These are phyloP conservation scores for Nothobranchius kuhntae DNA, from an alignment of 2,113 vertebrate genomes.

Conservation along the genomic window DNA sequence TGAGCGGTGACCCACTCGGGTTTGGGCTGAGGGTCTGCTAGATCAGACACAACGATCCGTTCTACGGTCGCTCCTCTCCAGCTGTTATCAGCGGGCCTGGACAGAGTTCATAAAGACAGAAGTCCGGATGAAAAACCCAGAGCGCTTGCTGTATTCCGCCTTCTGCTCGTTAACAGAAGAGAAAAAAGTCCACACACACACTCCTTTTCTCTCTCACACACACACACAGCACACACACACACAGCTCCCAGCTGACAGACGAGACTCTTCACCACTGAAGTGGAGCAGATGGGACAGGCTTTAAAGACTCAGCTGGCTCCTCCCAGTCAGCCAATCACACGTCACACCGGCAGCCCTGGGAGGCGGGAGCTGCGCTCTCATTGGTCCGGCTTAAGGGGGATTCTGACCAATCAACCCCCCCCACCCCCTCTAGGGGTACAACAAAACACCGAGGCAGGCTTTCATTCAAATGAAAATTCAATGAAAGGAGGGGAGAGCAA, in stretches of 20 bases:
- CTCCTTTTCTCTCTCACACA: conserved; percentile 19
- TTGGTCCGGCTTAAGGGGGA: conserved; percentile 62
- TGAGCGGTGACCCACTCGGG: conserved; percentile 53
- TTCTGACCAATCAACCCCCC: conserved; percentile 69
- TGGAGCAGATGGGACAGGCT: conserved; percentile 70
- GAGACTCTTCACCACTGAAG: conserved; percentile 60
- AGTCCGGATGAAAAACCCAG: conserved; percentile 40
- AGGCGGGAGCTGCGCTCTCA: conserved; percentile 39
- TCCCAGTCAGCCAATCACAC: conserved; percentile 70
- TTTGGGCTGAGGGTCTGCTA: conserved; percentile 30
- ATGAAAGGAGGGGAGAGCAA: conserved; percentile 70
- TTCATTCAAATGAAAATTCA: conserved; percentile 83
- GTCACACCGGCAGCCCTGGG: conserved; percentile 37
- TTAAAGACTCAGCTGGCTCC: conserved; percentile 75
- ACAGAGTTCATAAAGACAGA: conserved; percentile 19
- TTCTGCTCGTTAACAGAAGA: conserved; percentile 27
- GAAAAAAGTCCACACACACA: conserved; percentile 42
- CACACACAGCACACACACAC: conserved; percentile 8
- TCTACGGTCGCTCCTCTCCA: conserved; percentile 11
- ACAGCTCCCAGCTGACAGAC: conserved; percentile 47
- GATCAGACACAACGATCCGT: conserved; percentile 25
- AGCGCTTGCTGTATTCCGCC: conserved; percentile 6
- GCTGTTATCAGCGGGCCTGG: conserved; percentile 41
- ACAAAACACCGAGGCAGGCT: conserved; percentile 78
- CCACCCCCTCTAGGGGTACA: conserved; percentile 53